A percentile compares a stretch with the other conserved stretches of the same genome.
phyloP scores from a whole-genome alignment of 2,888 invertebrate species.

The Atethmia centrago region DNA sequence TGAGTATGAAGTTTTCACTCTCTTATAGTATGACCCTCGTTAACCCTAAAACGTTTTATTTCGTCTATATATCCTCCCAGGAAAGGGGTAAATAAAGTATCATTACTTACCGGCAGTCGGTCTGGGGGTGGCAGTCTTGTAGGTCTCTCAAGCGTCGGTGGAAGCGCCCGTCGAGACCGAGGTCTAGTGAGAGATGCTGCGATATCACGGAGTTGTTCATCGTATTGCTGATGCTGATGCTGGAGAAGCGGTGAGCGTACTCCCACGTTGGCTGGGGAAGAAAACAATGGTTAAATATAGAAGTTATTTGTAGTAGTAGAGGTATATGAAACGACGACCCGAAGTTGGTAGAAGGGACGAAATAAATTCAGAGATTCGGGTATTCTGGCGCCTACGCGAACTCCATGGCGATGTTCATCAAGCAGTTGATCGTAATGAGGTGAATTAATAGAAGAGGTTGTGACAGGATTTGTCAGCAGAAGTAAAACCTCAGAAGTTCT shows the following conservation, averaged over 20 bases:
- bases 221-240: conserved; percentile 88
- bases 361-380: too few relatives aligned
- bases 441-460: neutral
- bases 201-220: conserved; percentile 95
- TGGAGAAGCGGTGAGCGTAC: conserved; percentile 86
- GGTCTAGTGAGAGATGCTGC: conserved; percentile 95
- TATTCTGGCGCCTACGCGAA: too few relatives aligned
- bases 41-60: too few relatives aligned
- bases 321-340: neutral
- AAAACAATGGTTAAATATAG: neutral
- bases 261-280: conserved; percentile 70
- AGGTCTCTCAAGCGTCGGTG: conserved; percentile 90
- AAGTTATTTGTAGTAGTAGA: neutral
- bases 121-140: conserved; percentile 88
- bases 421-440: neutral
- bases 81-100: neutral
- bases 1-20: neutral
- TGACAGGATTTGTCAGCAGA: neutral
- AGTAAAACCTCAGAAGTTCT: neutral
- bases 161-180: conserved; percentile 88
- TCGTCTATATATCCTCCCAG: neutral
- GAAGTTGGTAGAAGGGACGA: too few relatives aligned
- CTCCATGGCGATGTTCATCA: neutral
- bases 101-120: conserved; percentile 80
- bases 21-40: too few relatives aligned